Evolutionary conservation across 2,797 vertebrate genomes (phyloP).

Genomic region (Eulemur mongoz): DNA sequence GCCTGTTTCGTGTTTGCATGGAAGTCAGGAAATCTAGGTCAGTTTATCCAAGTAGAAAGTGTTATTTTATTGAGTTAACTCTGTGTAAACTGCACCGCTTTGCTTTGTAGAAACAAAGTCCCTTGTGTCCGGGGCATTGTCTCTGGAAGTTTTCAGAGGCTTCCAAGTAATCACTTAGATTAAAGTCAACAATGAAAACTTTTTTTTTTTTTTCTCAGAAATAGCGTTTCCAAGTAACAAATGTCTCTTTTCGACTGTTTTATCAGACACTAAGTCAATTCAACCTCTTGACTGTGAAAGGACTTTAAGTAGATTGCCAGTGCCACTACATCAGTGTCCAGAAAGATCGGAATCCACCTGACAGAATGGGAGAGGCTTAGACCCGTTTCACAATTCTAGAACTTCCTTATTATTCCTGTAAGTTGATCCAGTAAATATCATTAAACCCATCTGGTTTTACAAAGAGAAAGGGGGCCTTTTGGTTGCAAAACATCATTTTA

Average conservation of each 20-base stretch:
- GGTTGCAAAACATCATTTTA: neutral
- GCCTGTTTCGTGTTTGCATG: constrained; percentile 78
- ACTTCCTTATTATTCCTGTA: constrained; percentile 52
- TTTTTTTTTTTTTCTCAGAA: constrained; percentile 56
- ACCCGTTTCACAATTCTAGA: constrained; percentile 43
- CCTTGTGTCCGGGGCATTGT: constrained; percentile 70
- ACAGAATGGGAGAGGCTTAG: constrained; percentile 64
- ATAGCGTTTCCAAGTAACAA: constrained; percentile 69
- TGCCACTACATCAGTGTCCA: neutral
- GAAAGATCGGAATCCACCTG: constrained; percentile 62
- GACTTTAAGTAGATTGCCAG: constrained; percentile 48
- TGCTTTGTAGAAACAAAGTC: constrained; percentile 75
- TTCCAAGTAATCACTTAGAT: constrained; percentile 69
- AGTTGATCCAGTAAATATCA: constrained; percentile 49
- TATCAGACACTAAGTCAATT: constrained; percentile 56
- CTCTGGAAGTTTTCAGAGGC: constrained; percentile 70
- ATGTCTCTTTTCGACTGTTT: constrained; percentile 67
- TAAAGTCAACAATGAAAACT: constrained; percentile 74
- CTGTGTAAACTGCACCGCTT: constrained; percentile 80
- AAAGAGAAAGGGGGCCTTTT: neutral
- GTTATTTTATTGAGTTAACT: constrained; percentile 86
- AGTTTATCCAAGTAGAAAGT: constrained; percentile 88
- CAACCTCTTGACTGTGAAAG: constrained; percentile 53
- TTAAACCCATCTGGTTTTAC: constrained; percentile 54
- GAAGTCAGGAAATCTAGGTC: constrained; percentile 86